Conservation (phyloP, 2,888 invertebrate species). For the Dryomyza anilis region DNA sequence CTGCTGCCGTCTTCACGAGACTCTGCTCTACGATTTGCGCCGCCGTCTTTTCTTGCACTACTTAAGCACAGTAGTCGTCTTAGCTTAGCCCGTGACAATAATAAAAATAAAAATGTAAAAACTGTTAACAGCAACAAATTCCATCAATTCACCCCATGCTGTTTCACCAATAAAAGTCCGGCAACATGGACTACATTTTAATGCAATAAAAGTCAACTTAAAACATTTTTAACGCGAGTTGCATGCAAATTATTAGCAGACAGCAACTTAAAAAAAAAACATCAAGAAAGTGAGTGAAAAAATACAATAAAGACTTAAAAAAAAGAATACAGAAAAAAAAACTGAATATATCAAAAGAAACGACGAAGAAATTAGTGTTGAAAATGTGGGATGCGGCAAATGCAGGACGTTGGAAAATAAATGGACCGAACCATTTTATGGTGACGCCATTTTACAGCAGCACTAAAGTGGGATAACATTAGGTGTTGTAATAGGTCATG, state of each 20-base stretch:
- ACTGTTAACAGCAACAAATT: no score
- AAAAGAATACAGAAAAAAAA: background rate
- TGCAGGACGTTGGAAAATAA: slow-evolving; percentile 9
- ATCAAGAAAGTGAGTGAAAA: background rate
- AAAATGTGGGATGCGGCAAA: background rate
- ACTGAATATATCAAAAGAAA: background rate
- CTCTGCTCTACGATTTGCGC: background rate
- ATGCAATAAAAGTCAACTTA: slow-evolving; percentile 57
- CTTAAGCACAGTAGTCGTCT: no score
- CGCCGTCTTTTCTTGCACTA: background rate
- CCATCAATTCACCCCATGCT: background rate
- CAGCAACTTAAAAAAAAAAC: background rate
- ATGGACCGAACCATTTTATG: no score
- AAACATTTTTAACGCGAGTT: slow-evolving; percentile 35
- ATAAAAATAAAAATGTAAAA: no score
- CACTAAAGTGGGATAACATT: no score
- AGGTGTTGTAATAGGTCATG: no score
- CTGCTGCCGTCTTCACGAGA: background rate
- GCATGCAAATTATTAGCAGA: slow-evolving; percentile 21
- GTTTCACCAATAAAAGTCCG: background rate
- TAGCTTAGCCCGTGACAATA: no score
- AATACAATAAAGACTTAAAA: background rate
- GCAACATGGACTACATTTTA: slow-evolving; percentile 42
- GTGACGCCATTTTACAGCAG: no score
- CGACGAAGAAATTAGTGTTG: background rate